A percentile compares a stretch with the other conserved stretches of the same genome.
phyloP scores from a whole-genome alignment of 1,140 invertebrate species.

The Littorina saxatilis region DNA sequence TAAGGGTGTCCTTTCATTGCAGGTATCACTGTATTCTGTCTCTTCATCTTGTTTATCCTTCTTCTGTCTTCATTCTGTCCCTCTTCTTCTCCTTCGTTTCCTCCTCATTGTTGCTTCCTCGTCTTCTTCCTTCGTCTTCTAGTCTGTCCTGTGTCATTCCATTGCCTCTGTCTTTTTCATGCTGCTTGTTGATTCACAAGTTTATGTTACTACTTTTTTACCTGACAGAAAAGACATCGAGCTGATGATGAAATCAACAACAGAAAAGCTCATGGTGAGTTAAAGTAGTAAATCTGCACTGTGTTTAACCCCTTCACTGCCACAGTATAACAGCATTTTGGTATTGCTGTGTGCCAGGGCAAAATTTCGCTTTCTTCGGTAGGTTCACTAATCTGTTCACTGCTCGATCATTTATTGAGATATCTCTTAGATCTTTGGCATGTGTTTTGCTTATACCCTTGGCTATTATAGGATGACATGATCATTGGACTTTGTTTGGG shows the following conservation, averaged over 20 bases:
- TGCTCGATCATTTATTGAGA: no score
- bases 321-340: no score
- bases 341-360: no score
- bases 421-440: no score
- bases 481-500: no score
- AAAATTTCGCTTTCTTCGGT: no score
- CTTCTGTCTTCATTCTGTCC: background rate
- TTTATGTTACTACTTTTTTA: conserved; percentile 41
- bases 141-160: background rate
- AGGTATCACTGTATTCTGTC: background rate
- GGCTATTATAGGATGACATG: no score
- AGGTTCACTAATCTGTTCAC: no score
- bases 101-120: background rate
- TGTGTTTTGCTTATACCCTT: no score
- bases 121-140: background rate
- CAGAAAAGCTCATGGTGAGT: conserved; percentile 67
- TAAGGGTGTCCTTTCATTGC: no score
- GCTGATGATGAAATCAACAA: conserved; percentile 74
- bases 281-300: background rate
- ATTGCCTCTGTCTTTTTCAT: background rate
- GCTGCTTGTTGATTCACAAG: background rate
- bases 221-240: conserved; percentile 73
- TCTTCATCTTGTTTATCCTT: background rate
- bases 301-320: no score
- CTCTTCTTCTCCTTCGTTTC: background rate